Evolutionary conservation across 2,888 invertebrate genomes (phyloP).

Genomic region (Hyalella azteca): DNA sequence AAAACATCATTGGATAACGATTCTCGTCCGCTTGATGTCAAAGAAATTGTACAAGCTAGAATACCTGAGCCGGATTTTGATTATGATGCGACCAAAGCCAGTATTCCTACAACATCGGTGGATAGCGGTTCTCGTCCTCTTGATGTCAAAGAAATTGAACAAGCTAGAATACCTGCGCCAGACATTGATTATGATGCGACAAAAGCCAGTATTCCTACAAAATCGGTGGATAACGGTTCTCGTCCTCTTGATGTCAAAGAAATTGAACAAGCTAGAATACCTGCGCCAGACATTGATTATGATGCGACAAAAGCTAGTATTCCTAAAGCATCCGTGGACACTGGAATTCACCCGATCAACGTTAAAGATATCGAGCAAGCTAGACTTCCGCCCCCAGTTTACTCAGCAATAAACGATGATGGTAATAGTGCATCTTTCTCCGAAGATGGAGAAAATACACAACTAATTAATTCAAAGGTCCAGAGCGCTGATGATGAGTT

Average conservation of each 20-base stretch:
- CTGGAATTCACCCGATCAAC: too few species aligned
- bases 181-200: slow-evolving; percentile 31
- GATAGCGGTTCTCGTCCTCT: not conserved
- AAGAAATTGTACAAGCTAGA: slow-evolving; percentile 19
- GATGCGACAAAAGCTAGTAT: too few species aligned
- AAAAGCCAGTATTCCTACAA: slow-evolving; percentile 10
- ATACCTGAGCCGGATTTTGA: not conserved
- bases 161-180: not conserved
- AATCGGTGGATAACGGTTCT: not conserved
- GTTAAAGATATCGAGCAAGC: too few species aligned
- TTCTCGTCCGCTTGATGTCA: not conserved
- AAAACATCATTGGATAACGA: not conserved
- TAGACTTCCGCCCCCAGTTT: too few species aligned
- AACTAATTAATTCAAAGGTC: too few species aligned
- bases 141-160: slow-evolving; percentile 19
- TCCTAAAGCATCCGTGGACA: too few species aligned
- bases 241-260: not conserved
- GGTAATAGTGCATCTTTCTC: too few species aligned
- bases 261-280: slow-evolving; percentile 23
- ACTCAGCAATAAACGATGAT: too few species aligned
- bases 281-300: not conserved
- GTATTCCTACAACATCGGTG: not conserved
- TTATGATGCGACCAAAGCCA: slow-evolving; percentile 28
- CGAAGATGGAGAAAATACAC: too few species aligned
- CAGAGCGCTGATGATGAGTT: too few species aligned